Percentiles rank a stretch among this genome's conserved stretches.
Conservation (phyloP, 1,140 invertebrate species). For the Acromyrmex charruanus region DNA sequence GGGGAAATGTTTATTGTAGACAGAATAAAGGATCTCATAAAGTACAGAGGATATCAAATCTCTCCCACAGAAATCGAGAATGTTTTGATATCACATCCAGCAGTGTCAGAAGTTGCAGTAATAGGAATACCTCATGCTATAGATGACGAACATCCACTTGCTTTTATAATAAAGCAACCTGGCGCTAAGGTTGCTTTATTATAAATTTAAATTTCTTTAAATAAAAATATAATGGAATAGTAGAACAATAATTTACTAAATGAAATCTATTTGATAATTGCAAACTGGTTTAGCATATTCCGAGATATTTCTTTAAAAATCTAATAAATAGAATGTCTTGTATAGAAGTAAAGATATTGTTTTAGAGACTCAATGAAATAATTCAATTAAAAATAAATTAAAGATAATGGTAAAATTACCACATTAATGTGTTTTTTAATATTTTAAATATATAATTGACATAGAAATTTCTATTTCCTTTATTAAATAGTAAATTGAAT, state of each 20-base stretch:
- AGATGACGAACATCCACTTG: slow-evolving; percentile 87
- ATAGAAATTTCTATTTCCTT: background rate
- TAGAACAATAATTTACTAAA: background rate
- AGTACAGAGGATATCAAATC: slow-evolving; percentile 88
- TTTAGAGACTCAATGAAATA: background rate
- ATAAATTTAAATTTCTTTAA: background rate
- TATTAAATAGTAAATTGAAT: background rate
- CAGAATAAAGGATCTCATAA: slow-evolving; percentile 89
- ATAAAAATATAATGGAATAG: background rate
- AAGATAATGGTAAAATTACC: background rate
- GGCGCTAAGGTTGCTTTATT: slow-evolving; percentile 53
- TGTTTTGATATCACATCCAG: slow-evolving; percentile 86
- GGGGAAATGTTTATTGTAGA: slow-evolving; percentile 87
- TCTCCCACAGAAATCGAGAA: slow-evolving; percentile 89
- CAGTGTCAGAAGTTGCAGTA: slow-evolving; percentile 88
- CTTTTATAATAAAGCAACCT: slow-evolving; percentile 84
- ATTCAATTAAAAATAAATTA: background rate
- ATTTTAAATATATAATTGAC: background rate
- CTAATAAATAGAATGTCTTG: background rate
- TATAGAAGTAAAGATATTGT: background rate
- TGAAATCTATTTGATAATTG: background rate
- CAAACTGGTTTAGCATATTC: background rate
- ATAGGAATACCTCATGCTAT: slow-evolving; percentile 87
- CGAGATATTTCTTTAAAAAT: background rate
- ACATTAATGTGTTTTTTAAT: background rate